Base-by-base conservation (phyloP, 2,888 invertebrate species). In the Drepanosiphum platanoidis region DNA sequence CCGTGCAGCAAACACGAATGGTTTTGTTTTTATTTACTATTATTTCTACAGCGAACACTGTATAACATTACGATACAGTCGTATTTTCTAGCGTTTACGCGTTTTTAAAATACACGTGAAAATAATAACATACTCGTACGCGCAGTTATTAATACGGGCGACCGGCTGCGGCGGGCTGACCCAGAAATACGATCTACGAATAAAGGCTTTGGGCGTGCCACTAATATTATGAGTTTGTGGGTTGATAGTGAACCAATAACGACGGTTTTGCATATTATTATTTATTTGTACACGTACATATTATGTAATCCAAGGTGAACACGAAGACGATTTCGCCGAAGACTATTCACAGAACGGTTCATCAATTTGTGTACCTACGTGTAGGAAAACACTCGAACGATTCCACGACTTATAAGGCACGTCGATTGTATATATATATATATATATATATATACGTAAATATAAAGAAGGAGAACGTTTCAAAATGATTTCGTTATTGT, bases 301-400 rank as follows among this genome's bases (percentile, higher is more conserved):
- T 81, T 52, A 58, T 36, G 80, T 30, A 81, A 81, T 81, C 58
- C 80, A 81, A 81, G 80, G 80, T 58, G 58, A 81, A 71, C 70
- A 81, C 80, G 80, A 81, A 81, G 80, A 81, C 70, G 80, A 81
- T 81, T 70, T 30, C 71, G n/a, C n/a, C n/a, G n/a, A n/a, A n/a
- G n/a, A n/a, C n/a, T n/a, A n/a, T n/a, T n/a, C 42, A 46, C 15
- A 72, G 18, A 30, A 9, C 18, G 8, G 8, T 66, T 42, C 13
- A 22, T 75, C 64, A 66, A 32, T 58, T 70, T 36, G 22, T 27
- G 13, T 11, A 42, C 11, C 5, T 9, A 9, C 34, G 9, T 1
- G 36, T 36, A 70, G 58, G 52, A 58, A 70, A 36, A 58, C 30
- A 30, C 30, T 81, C 11, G 5, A 30, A 27, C 30, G 52, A 81